A percentile compares a stretch with the other conserved stretches of the same genome.
phyloP scores from a whole-genome alignment of 2,797 vertebrate genomes.

The Chloroceryle inda region DNA sequence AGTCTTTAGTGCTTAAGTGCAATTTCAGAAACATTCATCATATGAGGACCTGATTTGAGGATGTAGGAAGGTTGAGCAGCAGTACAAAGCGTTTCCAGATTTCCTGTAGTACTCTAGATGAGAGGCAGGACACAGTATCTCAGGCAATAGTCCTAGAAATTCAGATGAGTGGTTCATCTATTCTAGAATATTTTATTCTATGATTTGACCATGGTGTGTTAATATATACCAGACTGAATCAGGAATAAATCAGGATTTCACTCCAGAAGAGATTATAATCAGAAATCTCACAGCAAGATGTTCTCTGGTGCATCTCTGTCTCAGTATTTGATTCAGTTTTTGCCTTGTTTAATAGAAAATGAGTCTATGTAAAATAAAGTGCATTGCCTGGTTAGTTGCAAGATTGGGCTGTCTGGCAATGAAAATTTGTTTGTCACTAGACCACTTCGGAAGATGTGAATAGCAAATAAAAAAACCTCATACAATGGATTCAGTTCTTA shows the following conservation, averaged over 20 bases:
- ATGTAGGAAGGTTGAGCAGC: neutral
- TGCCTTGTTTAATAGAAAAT: neutral
- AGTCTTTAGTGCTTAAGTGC: neutral
- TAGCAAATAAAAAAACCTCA: neutral
- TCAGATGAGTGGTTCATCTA: neutral
- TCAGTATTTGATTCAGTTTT: neutral
- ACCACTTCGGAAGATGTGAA: neutral
- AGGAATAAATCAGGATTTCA: neutral
- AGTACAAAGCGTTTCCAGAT: neutral
- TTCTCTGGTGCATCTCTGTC: neutral
- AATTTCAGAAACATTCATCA: neutral
- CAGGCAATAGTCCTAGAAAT: neutral
- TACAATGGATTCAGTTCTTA: neutral
- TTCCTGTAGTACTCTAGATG: neutral
- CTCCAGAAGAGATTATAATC: neutral
- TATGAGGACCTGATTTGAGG: neutral
- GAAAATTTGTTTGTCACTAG: neutral
- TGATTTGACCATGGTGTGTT: neutral
- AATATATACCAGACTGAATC: neutral
- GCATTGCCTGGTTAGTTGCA: neutral
- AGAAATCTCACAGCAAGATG: neutral
- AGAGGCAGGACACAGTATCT: neutral
- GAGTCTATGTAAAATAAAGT: neutral
- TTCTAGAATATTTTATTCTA: no score
- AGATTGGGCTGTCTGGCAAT: neutral